These are phyloP conservation scores for Chrysolina oricalcia DNA, from an alignment of 2,888 invertebrate species.

Conservation along the genomic window DNA sequence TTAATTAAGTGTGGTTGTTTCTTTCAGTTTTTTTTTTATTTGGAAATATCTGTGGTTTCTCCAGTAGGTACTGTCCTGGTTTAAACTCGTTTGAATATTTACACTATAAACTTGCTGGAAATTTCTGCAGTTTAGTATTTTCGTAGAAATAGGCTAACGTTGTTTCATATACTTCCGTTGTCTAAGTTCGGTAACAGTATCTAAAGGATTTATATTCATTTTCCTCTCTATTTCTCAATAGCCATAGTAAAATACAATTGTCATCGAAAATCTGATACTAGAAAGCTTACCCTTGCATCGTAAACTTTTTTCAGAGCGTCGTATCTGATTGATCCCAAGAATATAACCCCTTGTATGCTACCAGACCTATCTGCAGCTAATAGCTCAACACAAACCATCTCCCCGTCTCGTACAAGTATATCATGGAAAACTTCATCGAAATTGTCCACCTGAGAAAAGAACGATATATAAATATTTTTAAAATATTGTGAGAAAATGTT, in stretches of 20 bases:
- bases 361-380: conserved; percentile 93
- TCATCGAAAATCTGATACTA: background rate
- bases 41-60: no score
- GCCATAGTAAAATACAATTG: background rate
- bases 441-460: conserved; percentile 81
- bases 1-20: no score
- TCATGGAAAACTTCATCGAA: conserved; percentile 99
- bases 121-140: no score
- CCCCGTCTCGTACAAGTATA: conserved; percentile 96
- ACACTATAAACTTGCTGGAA: no score
- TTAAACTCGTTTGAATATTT: no score
- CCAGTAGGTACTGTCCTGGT: no score
- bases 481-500: background rate
- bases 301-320: conserved; percentile 98
- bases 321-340: conserved; percentile 97
- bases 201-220: no score
- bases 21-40: no score
- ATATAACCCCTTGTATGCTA: conserved; percentile 92
- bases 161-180: no score
- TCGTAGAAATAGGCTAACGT: no score
- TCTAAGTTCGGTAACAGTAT: no score
- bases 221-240: no score
- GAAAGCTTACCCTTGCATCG: conserved; percentile 87
- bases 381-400: conserved; percentile 99
- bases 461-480: background rate